Conservation (phyloP, 2,888 invertebrate genomes). For the Epistrophella euchroma region DNA sequence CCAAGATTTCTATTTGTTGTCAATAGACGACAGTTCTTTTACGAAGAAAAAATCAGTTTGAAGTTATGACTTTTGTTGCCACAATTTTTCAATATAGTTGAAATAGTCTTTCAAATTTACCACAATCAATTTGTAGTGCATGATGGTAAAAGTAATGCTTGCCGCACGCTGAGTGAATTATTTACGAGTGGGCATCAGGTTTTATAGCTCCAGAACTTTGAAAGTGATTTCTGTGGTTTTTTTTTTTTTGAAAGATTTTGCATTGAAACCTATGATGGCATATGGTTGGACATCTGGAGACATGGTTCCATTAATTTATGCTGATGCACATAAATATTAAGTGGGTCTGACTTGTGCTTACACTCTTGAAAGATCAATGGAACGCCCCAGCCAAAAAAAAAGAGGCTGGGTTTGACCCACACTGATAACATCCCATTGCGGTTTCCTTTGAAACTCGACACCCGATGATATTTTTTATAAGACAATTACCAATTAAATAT, state of each 20-base stretch:
- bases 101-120: neutral
- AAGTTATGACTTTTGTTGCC: neutral
- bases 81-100: neutral
- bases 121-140: slow-evolving; percentile 6
- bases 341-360: slow-evolving; percentile 20
- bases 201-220: neutral
- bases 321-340: neutral
- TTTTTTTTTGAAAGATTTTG: neutral
- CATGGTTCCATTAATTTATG: neutral
- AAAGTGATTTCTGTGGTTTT: slow-evolving; percentile 16
- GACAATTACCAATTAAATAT: too few species aligned
- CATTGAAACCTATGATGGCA: neutral
- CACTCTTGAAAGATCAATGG: neutral
- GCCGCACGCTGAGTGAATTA: neutral
- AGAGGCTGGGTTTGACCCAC: too few species aligned
- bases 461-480: too few species aligned
- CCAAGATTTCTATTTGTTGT: slow-evolving; percentile 4
- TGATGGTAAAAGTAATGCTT: neutral
- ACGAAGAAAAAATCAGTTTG: neutral
- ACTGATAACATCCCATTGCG: too few species aligned
- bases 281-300: neutral
- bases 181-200: slow-evolving; percentile 1
- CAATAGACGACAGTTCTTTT: neutral
- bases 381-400: too few species aligned
- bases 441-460: too few species aligned